Conservation (phyloP, 1,140 invertebrate species). For the Drosophila orena region DNA sequence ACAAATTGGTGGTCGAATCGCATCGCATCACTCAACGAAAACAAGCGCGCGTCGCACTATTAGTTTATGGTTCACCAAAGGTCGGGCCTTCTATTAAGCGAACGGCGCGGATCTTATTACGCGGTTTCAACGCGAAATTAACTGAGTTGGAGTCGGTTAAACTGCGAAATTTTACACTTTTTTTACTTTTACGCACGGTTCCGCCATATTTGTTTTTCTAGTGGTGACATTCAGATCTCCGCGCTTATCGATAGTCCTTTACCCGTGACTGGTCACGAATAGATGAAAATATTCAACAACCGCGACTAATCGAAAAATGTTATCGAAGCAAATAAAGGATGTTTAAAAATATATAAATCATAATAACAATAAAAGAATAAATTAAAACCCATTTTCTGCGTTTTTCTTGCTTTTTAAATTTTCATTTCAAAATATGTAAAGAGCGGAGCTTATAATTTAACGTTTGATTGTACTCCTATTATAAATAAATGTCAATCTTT, state of each 20-base stretch:
- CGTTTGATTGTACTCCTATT: no score
- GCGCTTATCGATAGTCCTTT: neutral
- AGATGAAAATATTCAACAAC: neutral
- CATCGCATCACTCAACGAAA: constrained; percentile 27
- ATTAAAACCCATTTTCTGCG: no score
- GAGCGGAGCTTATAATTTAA: no score
- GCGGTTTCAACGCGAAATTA: constrained; percentile 22
- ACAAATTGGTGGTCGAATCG: constrained; percentile 56
- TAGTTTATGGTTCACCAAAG: neutral
- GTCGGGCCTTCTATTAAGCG: neutral
- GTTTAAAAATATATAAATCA: neutral
- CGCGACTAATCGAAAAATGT: neutral
- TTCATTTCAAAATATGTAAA: no score
- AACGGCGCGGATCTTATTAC: neutral
- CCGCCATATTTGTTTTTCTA: constrained; percentile 75
- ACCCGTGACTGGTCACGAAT: neutral
- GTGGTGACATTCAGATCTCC: neutral
- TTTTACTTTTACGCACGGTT: constrained; percentile 55
- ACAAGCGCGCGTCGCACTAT: constrained; percentile 5
- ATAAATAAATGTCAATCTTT: no score
- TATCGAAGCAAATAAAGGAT: neutral
- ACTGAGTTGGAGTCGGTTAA: constrained; percentile 3
- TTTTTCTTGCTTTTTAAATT: neutral
- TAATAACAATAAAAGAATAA: no score
- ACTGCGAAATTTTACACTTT: constrained; percentile 40